Evolutionary conservation across 2,113 vertebrate genomes (phyloP), one percentile per base, ranked within the genome.

Genomic region (Stigmatopora argus): DNA sequence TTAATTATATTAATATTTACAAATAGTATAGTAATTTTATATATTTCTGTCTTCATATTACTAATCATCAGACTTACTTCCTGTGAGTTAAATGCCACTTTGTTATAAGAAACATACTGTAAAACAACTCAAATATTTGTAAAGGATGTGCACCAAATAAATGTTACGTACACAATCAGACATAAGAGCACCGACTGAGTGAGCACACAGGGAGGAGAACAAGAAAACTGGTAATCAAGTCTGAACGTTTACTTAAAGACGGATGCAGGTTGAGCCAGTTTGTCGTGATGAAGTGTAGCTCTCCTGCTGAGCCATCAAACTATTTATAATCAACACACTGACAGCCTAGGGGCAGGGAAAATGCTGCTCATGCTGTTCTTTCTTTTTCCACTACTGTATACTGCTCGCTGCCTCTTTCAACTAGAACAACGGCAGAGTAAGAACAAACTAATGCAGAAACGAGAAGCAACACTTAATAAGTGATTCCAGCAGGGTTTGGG

Each of bases 201-300:
- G 58, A 34, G 31, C 57, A n/a, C 23, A 48, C 11, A 31, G 21
- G 26, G 52, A 38, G 9, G 26, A 52, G 59, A 31, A 66, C 31
- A 55, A 57, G 21, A 35, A 41, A 64, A 59, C 59, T 52, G 47
- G 73, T 79, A 88, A 89, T 89, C 87, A 89, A 78, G 78, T 35
- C 62, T 23, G 19, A 61, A 61, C 67, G 68, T 58, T 48, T 73
- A 55, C 13, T 72, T 86, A 82, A 78, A 85, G 79, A 89, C 47
- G 72, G 80, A 79, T 75, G 83, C 84, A 80, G 80, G 77, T 83
- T 85, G 80, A 58, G 69, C 78, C 53, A 0, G 18, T 79, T 72
- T 73, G 73, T 71, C 61, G 83, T 90, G 87, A 89, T 89, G 76
- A 89, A 87, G 84, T 82, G 80, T 62, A 70, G 49, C 61, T 80